Evolutionary conservation across 2,888 invertebrate species (phyloP).

Genomic region (Hetaerina titia): DNA sequence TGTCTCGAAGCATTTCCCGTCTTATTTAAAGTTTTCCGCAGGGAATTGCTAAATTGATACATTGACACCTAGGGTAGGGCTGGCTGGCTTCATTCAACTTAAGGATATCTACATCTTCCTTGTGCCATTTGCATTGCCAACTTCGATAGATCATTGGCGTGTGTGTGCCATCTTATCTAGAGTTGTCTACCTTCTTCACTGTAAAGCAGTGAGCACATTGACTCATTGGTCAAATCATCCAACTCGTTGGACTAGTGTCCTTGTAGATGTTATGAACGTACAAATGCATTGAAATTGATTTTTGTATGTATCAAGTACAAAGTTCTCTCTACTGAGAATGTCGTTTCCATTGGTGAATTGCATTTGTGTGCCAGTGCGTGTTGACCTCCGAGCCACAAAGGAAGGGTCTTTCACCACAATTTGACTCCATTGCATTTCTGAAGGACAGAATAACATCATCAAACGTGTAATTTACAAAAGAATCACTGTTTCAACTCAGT

Average conservation of each 20-base stretch:
- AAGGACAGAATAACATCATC: background rate
- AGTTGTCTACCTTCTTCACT: background rate
- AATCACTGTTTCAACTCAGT: constrained; percentile 48
- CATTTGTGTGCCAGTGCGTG: constrained; percentile 58
- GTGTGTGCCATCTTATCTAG: constrained; percentile 12
- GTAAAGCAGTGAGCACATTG: constrained; percentile 14
- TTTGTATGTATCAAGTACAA: constrained; percentile 61
- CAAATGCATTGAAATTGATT: constrained; percentile 54
- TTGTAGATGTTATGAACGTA: constrained; percentile 38
- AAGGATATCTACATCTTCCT: constrained; percentile 24
- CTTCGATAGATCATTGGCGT: background rate
- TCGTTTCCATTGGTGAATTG: constrained; percentile 54
- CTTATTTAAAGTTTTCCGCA: constrained; percentile 16
- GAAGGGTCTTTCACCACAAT: constrained; percentile 63
- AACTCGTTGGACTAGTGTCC: background rate
- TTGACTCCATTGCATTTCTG: constrained; percentile 56
- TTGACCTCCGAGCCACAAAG: constrained; percentile 56
- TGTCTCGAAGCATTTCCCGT: background rate
- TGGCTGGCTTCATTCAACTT: background rate
- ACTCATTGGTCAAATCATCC: constrained; percentile 16
- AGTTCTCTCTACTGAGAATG: constrained; percentile 22
- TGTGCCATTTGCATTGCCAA: background rate
- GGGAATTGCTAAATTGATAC: constrained; percentile 24
- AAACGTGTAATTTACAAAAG: constrained; percentile 34
- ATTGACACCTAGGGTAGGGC: background rate